Evolutionary conservation across 37 sponge, comb jelly and placozoan genomes (phyloP).

Genomic region (Haliclona indistincta): DNA sequence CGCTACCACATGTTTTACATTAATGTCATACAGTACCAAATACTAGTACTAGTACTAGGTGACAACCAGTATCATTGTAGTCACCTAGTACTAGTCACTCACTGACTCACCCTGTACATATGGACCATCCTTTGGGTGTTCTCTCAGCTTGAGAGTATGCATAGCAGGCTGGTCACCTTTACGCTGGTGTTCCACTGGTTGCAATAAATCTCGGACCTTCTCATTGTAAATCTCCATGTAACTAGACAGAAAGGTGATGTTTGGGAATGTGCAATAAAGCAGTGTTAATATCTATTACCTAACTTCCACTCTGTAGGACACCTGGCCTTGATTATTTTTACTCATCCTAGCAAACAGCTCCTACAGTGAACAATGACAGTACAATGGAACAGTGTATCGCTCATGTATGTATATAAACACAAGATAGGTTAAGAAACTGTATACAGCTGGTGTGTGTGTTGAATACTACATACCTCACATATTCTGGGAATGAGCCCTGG

Average conservation of each 20-base stretch:
- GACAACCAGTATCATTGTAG: too few species aligned
- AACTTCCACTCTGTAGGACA: slow-evolving; percentile 83
- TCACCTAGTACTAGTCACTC: too few species aligned
- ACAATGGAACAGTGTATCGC: background rate
- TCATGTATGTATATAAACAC: slow-evolving; percentile 9
- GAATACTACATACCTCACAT: slow-evolving; percentile 58
- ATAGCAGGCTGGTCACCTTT: background rate
- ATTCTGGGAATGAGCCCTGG: slow-evolving; percentile 80
- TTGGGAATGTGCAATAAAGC: background rate
- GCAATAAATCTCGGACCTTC: slow-evolving; percentile 76
- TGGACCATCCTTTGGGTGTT: slow-evolving; percentile 88
- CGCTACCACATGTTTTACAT: too few species aligned
- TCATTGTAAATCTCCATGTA: slow-evolving; percentile 95
- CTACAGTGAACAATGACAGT: slow-evolving; percentile 8
- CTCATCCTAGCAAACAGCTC: slow-evolving; percentile 50
- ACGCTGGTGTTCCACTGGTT: background rate
- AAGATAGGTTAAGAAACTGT: background rate
- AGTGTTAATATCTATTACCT: slow-evolving; percentile 53
- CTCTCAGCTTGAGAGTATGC: slow-evolving; percentile 75
- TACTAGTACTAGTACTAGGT: too few species aligned
- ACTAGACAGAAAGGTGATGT: slow-evolving; percentile 18
- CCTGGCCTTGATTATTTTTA: background rate
- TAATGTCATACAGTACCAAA: too few species aligned
- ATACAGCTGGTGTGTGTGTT: background rate
- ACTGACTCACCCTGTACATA: slow-evolving; percentile 90